Evolutionary conservation across 1,140 invertebrate species (phyloP).

Genomic region (Drosophila bocki): DNA sequence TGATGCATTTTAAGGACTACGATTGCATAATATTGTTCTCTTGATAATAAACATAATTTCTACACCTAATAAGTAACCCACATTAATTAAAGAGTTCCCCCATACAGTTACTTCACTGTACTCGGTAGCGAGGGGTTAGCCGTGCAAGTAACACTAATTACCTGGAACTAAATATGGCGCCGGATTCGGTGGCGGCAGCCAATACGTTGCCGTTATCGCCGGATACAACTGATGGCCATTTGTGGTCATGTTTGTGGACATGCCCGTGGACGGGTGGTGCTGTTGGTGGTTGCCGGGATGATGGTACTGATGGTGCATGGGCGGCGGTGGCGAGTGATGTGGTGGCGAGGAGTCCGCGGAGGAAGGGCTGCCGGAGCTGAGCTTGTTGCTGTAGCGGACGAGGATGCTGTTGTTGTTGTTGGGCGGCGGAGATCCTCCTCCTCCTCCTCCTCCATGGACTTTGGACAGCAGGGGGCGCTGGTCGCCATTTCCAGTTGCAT

Average conservation of each 20-base stretch:
- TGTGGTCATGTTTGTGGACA: conserved; percentile 80
- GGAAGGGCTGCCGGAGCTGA: conserved; percentile 49
- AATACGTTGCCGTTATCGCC: conserved; percentile 92
- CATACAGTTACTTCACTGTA: conserved; percentile 6
- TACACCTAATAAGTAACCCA: not conserved
- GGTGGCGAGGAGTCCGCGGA: conserved; percentile 60
- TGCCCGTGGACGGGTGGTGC: conserved; percentile 37
- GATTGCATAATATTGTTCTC: not conserved
- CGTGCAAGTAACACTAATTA: conserved; percentile 85
- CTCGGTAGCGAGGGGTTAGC: conserved; percentile 16
- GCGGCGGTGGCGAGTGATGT: conserved; percentile 39
- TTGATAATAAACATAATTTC: not conserved
- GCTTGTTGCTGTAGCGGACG: conserved; percentile 51
- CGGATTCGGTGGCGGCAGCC: conserved; percentile 91
- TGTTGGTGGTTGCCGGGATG: conserved; percentile 23
- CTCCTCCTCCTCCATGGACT: conserved; percentile 29
- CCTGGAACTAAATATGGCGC: conserved; percentile 92
- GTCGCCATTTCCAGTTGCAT: conserved; percentile 63
- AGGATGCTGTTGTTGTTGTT: conserved; percentile 36
- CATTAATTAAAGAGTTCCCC: not conserved
- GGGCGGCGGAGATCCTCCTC: conserved; percentile 40
- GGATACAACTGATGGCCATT: conserved; percentile 88
- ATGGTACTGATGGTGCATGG: conserved; percentile 43
- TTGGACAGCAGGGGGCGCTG: conserved; percentile 58
- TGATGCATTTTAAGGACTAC: not conserved